Evolutionary conservation across 2,888 invertebrate species (phyloP), one percentile per base, ranked within the genome.

Genomic region (Andrena marginata): DNA sequence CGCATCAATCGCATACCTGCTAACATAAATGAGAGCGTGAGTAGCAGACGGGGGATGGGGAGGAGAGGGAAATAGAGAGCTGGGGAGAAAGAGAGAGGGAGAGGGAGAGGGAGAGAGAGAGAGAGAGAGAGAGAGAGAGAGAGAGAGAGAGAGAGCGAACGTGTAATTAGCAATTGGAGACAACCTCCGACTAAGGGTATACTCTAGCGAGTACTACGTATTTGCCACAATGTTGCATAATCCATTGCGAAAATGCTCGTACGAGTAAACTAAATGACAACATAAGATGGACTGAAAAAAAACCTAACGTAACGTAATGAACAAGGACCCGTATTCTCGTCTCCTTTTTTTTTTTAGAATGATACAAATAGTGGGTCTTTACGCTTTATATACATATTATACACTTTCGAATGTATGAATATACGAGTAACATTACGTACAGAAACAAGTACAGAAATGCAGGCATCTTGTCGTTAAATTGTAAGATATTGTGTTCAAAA

Each of bases 401-500:
- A 90, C 89, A 89, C 90, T 89, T 89, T 91, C 90, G 90, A 91
- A 87, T 91, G 92, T 92, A 92, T 90, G 89, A 91, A 91, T 91
- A 91, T 91, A 89, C 89, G 87, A 89, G 82, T 87, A 89, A 89
- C 85, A 89, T 89, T 89, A 91, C 91, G 91, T 92, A 92, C 92
- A 90, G 91, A 92, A 91, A 89, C 90, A 92, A 91, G 90, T 91
- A 92, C 90, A 91, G 85, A 92, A 92, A 90, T 89, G 91, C 92
- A 92, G 91, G 92, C 91, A 91, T 92, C 91, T 92, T 91, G 92
- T 92, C 92, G 92, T 93, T 93, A 92, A 92, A 92, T 91, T 93
- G 92, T 93, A 93, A 92, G 92, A 93, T 93, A 92, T 91, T 92
- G 92, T 93, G 92, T 93, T 92, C 91, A 93, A 93, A 92, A 91